Evolutionary conservation across 2,797 vertebrate genomes (phyloP), one percentile per base, ranked within the genome.

Genomic region (Perodicticus potto): DNA sequence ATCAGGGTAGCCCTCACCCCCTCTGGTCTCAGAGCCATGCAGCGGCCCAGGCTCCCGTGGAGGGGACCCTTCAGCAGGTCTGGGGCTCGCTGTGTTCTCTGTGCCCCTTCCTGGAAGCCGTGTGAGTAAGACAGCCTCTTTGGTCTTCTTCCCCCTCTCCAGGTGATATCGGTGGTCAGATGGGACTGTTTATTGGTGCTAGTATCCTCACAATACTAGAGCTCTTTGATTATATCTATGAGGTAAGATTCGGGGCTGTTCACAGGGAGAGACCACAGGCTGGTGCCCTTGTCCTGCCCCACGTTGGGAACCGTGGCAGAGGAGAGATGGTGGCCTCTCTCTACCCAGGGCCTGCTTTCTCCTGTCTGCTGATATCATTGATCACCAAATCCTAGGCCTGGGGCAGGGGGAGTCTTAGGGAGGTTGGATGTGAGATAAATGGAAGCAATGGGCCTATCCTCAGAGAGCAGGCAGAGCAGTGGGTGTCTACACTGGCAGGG

Each of bases 151-250:
- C 88, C 65, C 96, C 91, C 91, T 98, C 93, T 97, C 10, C 97
- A 99, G 99, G 99, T 98, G 99, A 99, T 93, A 99, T 99, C 84
- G 99, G 99, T 4, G 99, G 99, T 94, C 99, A 99, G 98, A 99
- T 99, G 99, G 99, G 99, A 96, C 97, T 99, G 73, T 99, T 99
- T 97, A 99, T 99, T 73, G 99, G 99, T 97, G 99, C 99, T 98
- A 99, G 99, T 98, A 99, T 99, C 98, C 99, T 99, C 96, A 99
- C 99, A 97, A 99, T 99, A 98, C 99, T 99, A n/a, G 99, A 99
- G 98, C 99, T 99, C 97, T 99, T 99, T 92, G 99, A 99, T 97
- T 99, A 99, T 67, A 99, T 99, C 95, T 99, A 99, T 1, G 99
- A 99, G 99, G 99, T 99, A 97, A 98, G 98, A 93, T 22, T 55